Conservation (phyloP, 2,888 invertebrate species). For the Hymenopus coronatus region DNA sequence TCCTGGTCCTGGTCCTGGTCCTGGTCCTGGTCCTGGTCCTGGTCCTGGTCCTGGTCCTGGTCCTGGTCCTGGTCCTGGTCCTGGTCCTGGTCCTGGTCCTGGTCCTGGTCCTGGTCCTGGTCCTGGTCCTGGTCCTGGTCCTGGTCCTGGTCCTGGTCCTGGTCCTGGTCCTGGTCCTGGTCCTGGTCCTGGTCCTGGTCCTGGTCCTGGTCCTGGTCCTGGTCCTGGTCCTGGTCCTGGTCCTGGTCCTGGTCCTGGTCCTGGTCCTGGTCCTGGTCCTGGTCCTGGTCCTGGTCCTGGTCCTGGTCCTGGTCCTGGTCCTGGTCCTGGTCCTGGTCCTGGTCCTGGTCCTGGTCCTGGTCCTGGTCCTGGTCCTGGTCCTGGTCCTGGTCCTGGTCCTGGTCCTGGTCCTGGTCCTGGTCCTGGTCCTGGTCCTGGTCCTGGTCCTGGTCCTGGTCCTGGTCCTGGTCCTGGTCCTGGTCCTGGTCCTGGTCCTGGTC, state of each 20-base stretch:
- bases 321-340: conserved; percentile 10
- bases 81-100: conserved; percentile 4
- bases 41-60: conserved; percentile 7
- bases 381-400: neutral
- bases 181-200: conserved; percentile 4
- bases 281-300: conserved; percentile 6
- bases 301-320: neutral
- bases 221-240: conserved; percentile 7
- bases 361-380: conserved; percentile 4
- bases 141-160: neutral
- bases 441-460: conserved; percentile 7
- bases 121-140: conserved; percentile 2
- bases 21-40: no score
- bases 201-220: conserved; percentile 7
- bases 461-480: conserved; percentile 5
- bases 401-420: conserved; percentile 10
- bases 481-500: conserved; percentile 7
- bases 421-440: conserved; percentile 4
- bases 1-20: no score
- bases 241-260: conserved; percentile 8
- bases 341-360: neutral
- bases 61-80: conserved; percentile 4
- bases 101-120: neutral
- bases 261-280: conserved; percentile 7
- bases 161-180: conserved; percentile 10